Conservation (phyloP, 1,140 invertebrate genomes). For the Habropoda laboriosa region DNA sequence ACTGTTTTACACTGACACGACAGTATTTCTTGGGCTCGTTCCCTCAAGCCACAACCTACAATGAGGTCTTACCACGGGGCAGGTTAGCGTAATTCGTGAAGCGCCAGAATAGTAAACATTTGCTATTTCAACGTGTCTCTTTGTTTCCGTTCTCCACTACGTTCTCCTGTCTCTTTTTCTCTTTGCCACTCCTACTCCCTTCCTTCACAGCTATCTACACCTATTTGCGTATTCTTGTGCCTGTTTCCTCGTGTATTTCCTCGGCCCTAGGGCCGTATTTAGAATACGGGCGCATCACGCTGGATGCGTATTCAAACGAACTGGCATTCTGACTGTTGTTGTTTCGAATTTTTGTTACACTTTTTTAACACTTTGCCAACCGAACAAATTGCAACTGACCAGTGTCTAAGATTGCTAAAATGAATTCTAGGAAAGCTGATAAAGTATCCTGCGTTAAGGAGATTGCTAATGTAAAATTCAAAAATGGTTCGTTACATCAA, state of each 20-base stretch:
- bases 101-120: constrained; percentile 68
- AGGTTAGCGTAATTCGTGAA: constrained; percentile 70
- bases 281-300: too few species aligned
- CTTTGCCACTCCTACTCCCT: background rate
- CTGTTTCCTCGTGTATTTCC: constrained; percentile 15
- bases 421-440: too few species aligned
- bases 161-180: background rate
- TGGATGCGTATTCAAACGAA: too few species aligned
- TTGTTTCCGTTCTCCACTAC: constrained; percentile 15
- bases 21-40: constrained; percentile 6
- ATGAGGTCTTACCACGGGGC: constrained; percentile 32
- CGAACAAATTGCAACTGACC: too few species aligned
- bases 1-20: background rate
- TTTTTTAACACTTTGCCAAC: too few species aligned
- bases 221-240: background rate
- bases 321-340: too few species aligned
- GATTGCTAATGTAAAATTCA: too few species aligned
- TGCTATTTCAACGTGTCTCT: constrained; percentile 65
- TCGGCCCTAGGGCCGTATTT: too few species aligned
- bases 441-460: too few species aligned
- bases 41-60: constrained; percentile 2
- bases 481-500: too few species aligned
- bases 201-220: background rate
- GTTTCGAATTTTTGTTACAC: too few species aligned
- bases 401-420: too few species aligned